These are phyloP conservation scores for Clarias platycephalus DNA, from an alignment of 2,797 vertebrate species.

Conservation along the genomic window DNA sequence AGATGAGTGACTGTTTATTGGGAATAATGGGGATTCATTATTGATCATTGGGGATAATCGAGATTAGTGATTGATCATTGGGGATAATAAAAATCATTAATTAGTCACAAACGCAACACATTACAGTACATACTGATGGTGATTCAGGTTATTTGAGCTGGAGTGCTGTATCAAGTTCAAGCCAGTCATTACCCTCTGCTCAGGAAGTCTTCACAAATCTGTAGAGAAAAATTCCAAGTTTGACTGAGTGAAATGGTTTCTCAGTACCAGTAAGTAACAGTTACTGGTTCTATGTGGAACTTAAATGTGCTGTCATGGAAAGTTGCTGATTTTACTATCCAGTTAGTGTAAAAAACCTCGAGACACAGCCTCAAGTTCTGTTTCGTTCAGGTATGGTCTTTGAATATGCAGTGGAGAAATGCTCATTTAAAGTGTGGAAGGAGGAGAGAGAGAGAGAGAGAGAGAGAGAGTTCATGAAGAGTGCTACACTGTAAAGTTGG, in stretches of 20 bases:
- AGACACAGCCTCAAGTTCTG: background rate
- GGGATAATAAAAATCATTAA: background rate
- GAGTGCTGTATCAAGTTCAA: background rate
- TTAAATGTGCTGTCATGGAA: background rate
- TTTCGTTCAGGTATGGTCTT: background rate
- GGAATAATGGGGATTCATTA: background rate
- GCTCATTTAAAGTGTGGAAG: background rate
- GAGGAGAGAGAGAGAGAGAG: slow-evolving; percentile 56
- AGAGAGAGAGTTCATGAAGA: slow-evolving; percentile 21
- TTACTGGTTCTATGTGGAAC: background rate
- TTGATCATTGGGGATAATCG: background rate
- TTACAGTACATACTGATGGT: background rate
- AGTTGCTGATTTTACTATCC: background rate
- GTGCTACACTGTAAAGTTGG: background rate
- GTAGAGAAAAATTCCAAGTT: background rate
- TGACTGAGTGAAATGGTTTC: background rate
- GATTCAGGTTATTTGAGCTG: background rate
- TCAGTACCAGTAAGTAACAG: background rate
- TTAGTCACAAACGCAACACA: background rate
- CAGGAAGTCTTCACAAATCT: background rate
- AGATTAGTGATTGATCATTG: background rate
- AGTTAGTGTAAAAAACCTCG: slow-evolving; percentile 1
- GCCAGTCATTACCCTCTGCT: background rate
- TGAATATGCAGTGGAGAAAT: background rate
- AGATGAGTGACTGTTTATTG: background rate